Conservation (phyloP, 2,888 invertebrate genomes). For the Amiota minor region DNA sequence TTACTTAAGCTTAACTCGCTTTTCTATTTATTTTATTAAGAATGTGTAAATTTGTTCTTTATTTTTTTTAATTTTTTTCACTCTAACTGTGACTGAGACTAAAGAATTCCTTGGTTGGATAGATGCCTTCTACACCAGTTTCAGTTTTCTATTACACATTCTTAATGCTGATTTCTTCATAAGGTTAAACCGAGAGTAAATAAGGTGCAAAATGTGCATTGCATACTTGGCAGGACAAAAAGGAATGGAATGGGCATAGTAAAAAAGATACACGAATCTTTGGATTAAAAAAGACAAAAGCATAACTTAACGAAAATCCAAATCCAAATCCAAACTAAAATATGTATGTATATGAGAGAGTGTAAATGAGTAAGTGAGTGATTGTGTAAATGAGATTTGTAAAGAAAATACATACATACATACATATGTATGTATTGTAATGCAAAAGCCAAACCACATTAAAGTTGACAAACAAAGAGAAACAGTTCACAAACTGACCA, state of each 20-base stretch:
- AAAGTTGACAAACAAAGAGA: not conserved
- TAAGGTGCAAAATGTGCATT: not conserved
- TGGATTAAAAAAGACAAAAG: conserved; percentile 5
- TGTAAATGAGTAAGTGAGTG: not conserved
- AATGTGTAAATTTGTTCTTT: conserved; percentile 66
- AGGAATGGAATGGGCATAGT: too few relatives aligned
- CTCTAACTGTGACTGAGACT: too few relatives aligned
- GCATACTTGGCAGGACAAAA: not conserved
- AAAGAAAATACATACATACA: too few relatives aligned
- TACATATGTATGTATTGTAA: not conserved
- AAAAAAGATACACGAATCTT: too few relatives aligned
- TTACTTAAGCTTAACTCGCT: conserved; percentile 37
- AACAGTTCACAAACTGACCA: not conserved
- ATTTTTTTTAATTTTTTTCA: conserved; percentile 41
- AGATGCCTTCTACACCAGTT: not conserved
- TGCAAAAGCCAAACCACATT: conserved; percentile 10
- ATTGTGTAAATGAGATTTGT: not conserved
- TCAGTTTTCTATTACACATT: not conserved
- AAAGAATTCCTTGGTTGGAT: too few relatives aligned
- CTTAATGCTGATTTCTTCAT: not conserved
- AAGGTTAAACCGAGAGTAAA: conserved; percentile 5
- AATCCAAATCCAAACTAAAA: not conserved
- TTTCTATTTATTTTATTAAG: conserved; percentile 63
- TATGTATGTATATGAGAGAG: not conserved
- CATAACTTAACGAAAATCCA: not conserved